These are phyloP conservation scores for Andrena bucephala DNA, from an alignment of 2,888 invertebrate species.

Conservation along the genomic window DNA sequence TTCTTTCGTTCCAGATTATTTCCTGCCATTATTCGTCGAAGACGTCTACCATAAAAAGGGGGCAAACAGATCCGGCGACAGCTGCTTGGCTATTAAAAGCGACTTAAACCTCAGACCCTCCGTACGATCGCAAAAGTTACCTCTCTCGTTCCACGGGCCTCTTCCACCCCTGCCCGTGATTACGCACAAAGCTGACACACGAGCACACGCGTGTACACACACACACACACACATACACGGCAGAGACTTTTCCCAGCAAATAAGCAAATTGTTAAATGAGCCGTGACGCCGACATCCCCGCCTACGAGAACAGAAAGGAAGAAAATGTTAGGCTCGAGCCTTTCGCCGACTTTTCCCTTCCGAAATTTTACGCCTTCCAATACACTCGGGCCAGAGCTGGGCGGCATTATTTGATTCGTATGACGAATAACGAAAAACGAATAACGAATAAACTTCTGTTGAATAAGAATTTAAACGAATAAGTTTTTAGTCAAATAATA, in stretches of 20 bases:
- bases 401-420: not conserved
- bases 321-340: not conserved
- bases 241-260: constrained; percentile 56
- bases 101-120: constrained; percentile 80
- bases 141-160: constrained; percentile 50
- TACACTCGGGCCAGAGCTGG: not conserved
- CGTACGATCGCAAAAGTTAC: constrained; percentile 61
- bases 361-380: not conserved
- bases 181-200: constrained; percentile 61
- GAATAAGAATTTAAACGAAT: too few species aligned
- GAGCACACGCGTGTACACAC: constrained; percentile 31
- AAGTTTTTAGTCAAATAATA: too few species aligned
- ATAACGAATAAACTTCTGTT: too few species aligned
- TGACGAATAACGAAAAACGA: too few species aligned
- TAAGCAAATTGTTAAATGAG: constrained; percentile 77
- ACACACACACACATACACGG: constrained; percentile 14
- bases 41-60: constrained; percentile 71
- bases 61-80: constrained; percentile 78
- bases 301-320: constrained; percentile 11
- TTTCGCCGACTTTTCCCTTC: not conserved
- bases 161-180: constrained; percentile 47
- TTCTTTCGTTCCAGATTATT: constrained; percentile 71
- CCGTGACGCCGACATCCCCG: constrained; percentile 61
- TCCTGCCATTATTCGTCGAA: constrained; percentile 72
- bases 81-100: constrained; percentile 84